A percentile compares a stretch with the other conserved stretches of the same genome.
These are phyloP conservation scores for Microplitis deprimator DNA, from an alignment of 2,888 invertebrate species.

Conservation along the genomic window DNA sequence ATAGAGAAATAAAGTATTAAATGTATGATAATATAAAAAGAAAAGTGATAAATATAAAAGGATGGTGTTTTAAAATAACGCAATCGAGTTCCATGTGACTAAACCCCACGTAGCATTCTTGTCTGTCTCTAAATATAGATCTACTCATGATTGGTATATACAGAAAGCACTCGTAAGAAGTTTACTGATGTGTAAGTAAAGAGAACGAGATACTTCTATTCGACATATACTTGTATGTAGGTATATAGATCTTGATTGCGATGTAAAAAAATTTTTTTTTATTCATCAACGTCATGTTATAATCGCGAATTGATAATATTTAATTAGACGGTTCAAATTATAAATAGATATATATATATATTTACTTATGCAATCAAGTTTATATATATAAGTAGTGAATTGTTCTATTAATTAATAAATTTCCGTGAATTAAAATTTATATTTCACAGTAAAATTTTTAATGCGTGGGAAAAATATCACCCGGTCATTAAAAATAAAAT, in stretches of 20 bases:
- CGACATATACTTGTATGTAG: neutral
- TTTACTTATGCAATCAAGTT: neutral
- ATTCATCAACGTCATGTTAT: neutral
- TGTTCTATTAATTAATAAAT: neutral
- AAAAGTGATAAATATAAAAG: conserved; percentile 17
- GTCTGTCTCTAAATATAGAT: conserved; percentile 58
- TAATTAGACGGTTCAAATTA: neutral
- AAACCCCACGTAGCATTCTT: conserved; percentile 52
- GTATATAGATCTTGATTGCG: conserved; percentile 21
- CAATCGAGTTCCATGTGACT: conserved; percentile 51
- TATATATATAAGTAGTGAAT: neutral
- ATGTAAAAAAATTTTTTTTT: conserved; percentile 13
- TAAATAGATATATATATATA: neutral
- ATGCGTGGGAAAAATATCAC: neutral
- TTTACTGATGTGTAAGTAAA: conserved; percentile 18
- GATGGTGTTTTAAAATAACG: conserved; percentile 18
- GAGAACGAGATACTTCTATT: neutral
- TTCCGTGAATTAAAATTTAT: neutral
- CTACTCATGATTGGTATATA: conserved; percentile 47
- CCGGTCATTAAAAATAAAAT: neutral
- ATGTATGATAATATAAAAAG: neutral
- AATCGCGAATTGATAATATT: neutral
- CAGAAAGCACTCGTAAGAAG: conserved; percentile 35
- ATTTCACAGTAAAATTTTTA: no score
- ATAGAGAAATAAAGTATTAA: conserved; percentile 17